phyloP scores from a whole-genome alignment of 53 echinoderm and acorn worm species.

The Actinopyga echinites region DNA sequence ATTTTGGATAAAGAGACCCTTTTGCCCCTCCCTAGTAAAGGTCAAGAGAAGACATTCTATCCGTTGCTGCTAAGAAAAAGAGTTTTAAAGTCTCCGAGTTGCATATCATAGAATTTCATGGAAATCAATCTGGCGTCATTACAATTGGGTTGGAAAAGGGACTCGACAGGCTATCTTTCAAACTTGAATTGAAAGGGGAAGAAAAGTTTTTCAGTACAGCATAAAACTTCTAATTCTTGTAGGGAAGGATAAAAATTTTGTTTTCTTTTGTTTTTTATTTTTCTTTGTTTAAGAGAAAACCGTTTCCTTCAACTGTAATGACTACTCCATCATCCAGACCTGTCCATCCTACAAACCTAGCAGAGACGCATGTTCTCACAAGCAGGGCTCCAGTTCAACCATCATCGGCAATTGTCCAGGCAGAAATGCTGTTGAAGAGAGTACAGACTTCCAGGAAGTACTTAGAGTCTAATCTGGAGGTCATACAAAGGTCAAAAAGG shows the following conservation, averaged over 20 bases:
- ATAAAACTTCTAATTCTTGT: too few relatives aligned
- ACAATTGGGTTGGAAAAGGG: too few relatives aligned
- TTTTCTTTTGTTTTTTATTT: background rate
- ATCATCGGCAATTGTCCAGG: constrained; percentile 41
- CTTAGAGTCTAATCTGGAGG: constrained; percentile 80
- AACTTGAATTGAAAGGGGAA: too few relatives aligned
- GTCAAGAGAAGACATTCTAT: too few relatives aligned
- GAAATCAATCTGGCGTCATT: too few relatives aligned
- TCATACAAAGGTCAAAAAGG: constrained; percentile 62
- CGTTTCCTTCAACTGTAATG: constrained; percentile 3
- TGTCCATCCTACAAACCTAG: background rate
- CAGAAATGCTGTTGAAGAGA: constrained; percentile 64
- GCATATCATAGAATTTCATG: too few relatives aligned
- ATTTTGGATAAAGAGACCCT: too few relatives aligned
- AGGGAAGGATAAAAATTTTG: background rate
- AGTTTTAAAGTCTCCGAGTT: too few relatives aligned
- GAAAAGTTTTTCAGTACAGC: too few relatives aligned
- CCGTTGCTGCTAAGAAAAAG: too few relatives aligned
- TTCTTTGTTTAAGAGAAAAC: constrained; percentile 57
- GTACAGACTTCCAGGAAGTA: constrained; percentile 70
- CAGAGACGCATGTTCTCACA: background rate
- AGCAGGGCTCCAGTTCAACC: background rate
- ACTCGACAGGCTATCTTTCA: too few relatives aligned
- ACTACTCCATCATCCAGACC: constrained; percentile 26
- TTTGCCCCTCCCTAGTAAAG: too few relatives aligned